Evolutionary conservation across 2,888 invertebrate genomes (phyloP), one percentile per base, ranked within the genome.

Genomic region (Agriopis leucophaearia): DNA sequence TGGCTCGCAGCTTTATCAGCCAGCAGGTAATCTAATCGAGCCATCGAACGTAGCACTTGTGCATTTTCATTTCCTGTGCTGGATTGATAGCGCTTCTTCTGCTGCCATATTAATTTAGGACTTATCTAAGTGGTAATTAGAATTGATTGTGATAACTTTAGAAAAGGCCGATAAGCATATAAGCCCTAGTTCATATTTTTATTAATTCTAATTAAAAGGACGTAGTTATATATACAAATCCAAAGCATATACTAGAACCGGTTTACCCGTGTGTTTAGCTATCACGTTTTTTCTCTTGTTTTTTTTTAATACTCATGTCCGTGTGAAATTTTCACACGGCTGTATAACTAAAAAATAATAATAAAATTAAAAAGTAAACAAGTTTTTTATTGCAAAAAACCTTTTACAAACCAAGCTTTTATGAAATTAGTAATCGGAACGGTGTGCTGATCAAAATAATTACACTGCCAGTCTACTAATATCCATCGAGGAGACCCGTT

Each of bases 11-110:
- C 72, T 74, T 83, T 86, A 87, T 86, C 86, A 69, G 66, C 55
- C 52, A 67, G 75, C 75, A 65, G 67, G 75, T 81, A 79, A 85
- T 86, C 85, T 86, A 82, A 86, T 86, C 85, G 78, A 78, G 77
- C 72, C 77, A 76, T 70, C 72, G 72, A 76, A 77, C 75, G 65
- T 73, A 76, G 70, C 74, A 73, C 64, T 54, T 64, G 51, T 57
- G 58, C 48, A 15, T 65, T 65, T 57, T 59, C 62, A 68, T 69
- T 72, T 75, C 73, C 71, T 71, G 70, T 65, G 45, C 65, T 64
- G 66, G 48, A 69, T 65, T 51, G 61, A 66, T 70, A 68, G 47
- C 45, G 61, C 38, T 47, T 58, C 44, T 63, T 56, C 61, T 59
- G 61, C 52, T 38, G 36, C 40, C 54, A 58, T 44, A 18, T 52